Evolutionary conservation across 2,113 vertebrate genomes (phyloP).

Genomic region (Corythoichthys intestinalis): DNA sequence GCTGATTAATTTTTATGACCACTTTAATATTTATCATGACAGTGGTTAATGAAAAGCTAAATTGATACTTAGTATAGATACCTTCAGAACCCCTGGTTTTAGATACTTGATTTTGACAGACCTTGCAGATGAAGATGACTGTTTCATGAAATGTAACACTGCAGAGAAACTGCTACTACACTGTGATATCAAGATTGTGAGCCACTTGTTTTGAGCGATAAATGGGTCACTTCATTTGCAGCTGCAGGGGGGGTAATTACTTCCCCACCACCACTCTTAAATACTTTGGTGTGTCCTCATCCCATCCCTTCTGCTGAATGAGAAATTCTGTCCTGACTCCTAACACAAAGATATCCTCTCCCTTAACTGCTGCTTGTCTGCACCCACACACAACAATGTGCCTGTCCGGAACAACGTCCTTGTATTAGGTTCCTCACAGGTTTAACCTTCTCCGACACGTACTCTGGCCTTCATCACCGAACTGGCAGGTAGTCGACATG

Average conservation of each 20-base stretch:
- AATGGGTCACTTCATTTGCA: neutral
- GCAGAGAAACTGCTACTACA: neutral
- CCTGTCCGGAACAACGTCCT: neutral
- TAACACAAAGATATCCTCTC: neutral
- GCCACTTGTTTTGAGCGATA: neutral
- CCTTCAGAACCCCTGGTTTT: no score
- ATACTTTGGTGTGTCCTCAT: neutral
- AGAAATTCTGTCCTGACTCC: neutral
- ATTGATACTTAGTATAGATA: no score
- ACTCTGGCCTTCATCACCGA: constrained; percentile 24
- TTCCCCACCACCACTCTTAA: neutral
- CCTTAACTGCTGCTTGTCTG: neutral
- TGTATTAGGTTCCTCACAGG: neutral
- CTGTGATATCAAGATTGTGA: neutral
- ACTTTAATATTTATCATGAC: no score
- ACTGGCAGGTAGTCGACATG: constrained; percentile 30
- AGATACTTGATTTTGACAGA: no score
- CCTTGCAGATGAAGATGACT: no score
- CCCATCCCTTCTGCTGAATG: neutral
- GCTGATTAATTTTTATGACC: no score
- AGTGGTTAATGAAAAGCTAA: no score
- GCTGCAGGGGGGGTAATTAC: neutral
- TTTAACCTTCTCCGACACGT: constrained; percentile 13
- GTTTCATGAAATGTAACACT: neutral
- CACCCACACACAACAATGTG: neutral